Base-by-base conservation (phyloP, 2,888 invertebrate species). In the Digitonthophagus gazella region DNA sequence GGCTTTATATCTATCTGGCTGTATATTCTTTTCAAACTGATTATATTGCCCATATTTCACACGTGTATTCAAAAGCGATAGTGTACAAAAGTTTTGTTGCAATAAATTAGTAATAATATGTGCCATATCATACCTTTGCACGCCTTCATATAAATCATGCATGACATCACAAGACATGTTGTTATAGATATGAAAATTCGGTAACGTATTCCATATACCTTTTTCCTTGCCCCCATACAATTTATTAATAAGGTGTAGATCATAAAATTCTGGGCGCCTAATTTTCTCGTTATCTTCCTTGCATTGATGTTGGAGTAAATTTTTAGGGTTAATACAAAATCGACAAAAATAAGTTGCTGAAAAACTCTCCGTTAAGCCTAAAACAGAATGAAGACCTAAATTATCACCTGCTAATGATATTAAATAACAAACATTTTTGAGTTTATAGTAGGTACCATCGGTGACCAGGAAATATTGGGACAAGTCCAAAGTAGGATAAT, bases 71-170 rank as follows among this genome's bases (percentile, higher is more conserved):
- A 76, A 63, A 16, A 15, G 57, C 15, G 72, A 70, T 15, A 75
- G 65, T 15, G 67, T 67, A 64, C 75, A 72, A 66, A 67, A 57
- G 3, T 68, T 65, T 57, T 65, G 44, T 8, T 11, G 22, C 64
- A 64, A 57, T 20, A 73, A 73, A 67, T 73, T 28, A 57, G 73
- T 54, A 8, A 77, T 72, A 15, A 78, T 74, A 22, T 66, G 58
- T 2, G 73, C 71, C 72, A 78, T 74, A 28, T 72, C 78, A 69
- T 78, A 76, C 66, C 75, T 58, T 65, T 72, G 72, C 15, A 77
- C 64, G 2, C 77, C 76, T 68, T 76, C 74, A 63, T 70, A 72
- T 44, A 77, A 57, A 68, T 79, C 78, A 67, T 79, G 79, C 76
- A 78, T 76, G 20, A 78, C 67, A 65, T 79, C 78, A 69, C 74